Percentiles rank a stretch among this genome's conserved stretches.
Evolutionary conservation across 1,140 invertebrate genomes (phyloP).

Genomic region (Pseudomyrmex gracilis): DNA sequence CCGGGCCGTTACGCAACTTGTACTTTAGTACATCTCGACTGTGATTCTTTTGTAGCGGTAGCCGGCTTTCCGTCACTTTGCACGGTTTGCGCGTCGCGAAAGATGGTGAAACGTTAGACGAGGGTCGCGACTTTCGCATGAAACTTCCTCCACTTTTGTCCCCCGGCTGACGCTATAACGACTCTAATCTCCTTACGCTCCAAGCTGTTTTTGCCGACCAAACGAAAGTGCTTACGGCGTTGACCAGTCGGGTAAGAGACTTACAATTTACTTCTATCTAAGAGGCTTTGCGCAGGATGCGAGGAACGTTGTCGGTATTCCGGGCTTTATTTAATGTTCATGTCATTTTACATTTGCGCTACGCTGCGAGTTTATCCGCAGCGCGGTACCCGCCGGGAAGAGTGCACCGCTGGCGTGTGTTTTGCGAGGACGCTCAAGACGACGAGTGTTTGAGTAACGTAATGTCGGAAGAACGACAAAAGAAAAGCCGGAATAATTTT

Average conservation of each 20-base stretch:
- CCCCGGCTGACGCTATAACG: slow-evolving; percentile 72
- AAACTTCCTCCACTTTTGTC: slow-evolving; percentile 68
- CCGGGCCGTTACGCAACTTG: slow-evolving; percentile 61
- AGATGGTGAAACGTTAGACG: slow-evolving; percentile 16
- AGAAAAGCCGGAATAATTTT: slow-evolving; percentile 13
- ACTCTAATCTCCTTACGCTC: slow-evolving; percentile 75
- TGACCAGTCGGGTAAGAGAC: slow-evolving; percentile 76
- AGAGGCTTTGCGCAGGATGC: slow-evolving; percentile 75
- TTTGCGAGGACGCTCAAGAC: slow-evolving; percentile 7
- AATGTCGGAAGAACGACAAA: slow-evolving; percentile 7
- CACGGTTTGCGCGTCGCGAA: slow-evolving; percentile 27
- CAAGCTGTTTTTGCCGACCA: slow-evolving; percentile 70
- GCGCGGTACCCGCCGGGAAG: background rate
- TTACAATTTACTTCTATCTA: slow-evolving; percentile 78
- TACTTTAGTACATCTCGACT: slow-evolving; percentile 53
- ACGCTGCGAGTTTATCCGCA: slow-evolving; percentile 61
- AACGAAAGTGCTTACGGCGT: slow-evolving; percentile 75
- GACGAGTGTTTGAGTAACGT: background rate
- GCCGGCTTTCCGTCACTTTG: slow-evolving; percentile 71
- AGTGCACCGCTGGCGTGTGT: slow-evolving; percentile 30
- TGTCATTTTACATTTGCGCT: slow-evolving; percentile 69
- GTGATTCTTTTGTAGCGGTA: slow-evolving; percentile 67
- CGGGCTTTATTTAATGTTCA: slow-evolving; percentile 71
- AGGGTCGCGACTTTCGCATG: slow-evolving; percentile 64
- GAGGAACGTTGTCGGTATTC: slow-evolving; percentile 72